phyloP scores from a whole-genome alignment of 2,797 vertebrate genomes.

The Gymnopithys bicolor region DNA sequence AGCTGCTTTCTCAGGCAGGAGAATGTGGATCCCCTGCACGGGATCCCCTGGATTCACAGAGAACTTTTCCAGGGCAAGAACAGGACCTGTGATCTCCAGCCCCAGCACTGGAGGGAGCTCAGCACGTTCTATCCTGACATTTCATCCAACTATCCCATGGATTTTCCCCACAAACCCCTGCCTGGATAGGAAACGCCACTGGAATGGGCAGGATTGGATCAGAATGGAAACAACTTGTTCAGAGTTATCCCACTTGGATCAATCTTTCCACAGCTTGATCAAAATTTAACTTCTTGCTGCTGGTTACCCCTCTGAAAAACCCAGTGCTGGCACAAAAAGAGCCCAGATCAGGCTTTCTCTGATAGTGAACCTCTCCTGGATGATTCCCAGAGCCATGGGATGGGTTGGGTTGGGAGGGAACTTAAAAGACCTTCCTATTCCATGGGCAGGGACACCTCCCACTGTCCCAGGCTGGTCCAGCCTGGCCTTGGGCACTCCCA shows the following conservation, averaged over 20 bases:
- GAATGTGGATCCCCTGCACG: background rate
- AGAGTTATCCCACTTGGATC: background rate
- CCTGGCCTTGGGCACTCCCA: background rate
- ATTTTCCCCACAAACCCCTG: background rate
- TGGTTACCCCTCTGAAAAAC: background rate
- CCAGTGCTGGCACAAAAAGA: fast-evolving
- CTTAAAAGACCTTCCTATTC: background rate
- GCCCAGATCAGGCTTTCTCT: no score
- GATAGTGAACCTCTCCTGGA: background rate
- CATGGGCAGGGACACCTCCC: background rate
- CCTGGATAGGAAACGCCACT: background rate
- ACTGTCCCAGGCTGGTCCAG: background rate
- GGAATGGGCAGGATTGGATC: background rate
- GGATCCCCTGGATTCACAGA: background rate
- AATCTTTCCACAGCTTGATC: background rate
- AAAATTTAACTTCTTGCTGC: background rate
- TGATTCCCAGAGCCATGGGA: background rate
- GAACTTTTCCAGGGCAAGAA: background rate
- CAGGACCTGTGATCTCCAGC: background rate
- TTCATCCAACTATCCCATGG: fast-evolving
- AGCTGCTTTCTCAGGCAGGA: background rate
- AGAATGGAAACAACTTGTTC: background rate
- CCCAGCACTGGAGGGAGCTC: background rate
- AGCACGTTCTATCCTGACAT: background rate
- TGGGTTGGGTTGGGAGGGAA: background rate